Conservation (phyloP, 2,797 vertebrate species). For the Benthosema pterotum region DNA sequence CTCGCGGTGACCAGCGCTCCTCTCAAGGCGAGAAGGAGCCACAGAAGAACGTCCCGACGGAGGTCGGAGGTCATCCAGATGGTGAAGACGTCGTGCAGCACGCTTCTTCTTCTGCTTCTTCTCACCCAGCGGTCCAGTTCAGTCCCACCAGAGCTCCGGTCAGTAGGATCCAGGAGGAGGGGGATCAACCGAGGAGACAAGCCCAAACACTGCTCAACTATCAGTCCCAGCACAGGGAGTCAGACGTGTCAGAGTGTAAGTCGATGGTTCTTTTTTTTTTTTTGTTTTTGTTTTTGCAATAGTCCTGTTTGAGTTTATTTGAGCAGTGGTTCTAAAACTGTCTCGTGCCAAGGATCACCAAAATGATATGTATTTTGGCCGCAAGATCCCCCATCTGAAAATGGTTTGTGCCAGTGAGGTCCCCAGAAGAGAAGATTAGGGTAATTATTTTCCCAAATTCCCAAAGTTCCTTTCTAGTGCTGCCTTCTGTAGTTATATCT, state of each 20-base stretch:
- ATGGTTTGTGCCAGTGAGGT: too few species aligned
- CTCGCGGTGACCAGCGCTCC: not conserved
- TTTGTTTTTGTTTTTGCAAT: not conserved
- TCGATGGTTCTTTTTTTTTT: not conserved
- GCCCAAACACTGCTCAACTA: slow-evolving; percentile 67
- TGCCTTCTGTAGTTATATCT: too few species aligned
- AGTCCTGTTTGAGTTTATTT: not conserved
- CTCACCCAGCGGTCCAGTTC: slow-evolving; percentile 69
- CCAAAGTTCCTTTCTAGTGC: too few species aligned
- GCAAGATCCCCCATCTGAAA: too few species aligned
- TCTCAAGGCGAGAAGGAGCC: slow-evolving; percentile 22
- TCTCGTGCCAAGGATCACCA: too few species aligned
- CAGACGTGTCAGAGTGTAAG: slow-evolving; percentile 68
- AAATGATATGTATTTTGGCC: too few species aligned
- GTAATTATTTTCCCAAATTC: too few species aligned
- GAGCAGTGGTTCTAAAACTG: too few species aligned
- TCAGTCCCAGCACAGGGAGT: slow-evolving; percentile 61
- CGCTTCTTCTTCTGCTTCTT: slow-evolving; percentile 5
- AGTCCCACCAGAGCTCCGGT: slow-evolving; percentile 73
- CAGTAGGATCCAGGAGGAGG: slow-evolving; percentile 60
- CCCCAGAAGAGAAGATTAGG: too few species aligned
- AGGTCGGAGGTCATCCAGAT: not conserved
- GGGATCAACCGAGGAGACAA: slow-evolving; percentile 64
- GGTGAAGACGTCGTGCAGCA: slow-evolving; percentile 20
- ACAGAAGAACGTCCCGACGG: slow-evolving; percentile 15